phyloP scores from a whole-genome alignment of 2,113 vertebrate species.

The Ranitomeya variabilis region DNA sequence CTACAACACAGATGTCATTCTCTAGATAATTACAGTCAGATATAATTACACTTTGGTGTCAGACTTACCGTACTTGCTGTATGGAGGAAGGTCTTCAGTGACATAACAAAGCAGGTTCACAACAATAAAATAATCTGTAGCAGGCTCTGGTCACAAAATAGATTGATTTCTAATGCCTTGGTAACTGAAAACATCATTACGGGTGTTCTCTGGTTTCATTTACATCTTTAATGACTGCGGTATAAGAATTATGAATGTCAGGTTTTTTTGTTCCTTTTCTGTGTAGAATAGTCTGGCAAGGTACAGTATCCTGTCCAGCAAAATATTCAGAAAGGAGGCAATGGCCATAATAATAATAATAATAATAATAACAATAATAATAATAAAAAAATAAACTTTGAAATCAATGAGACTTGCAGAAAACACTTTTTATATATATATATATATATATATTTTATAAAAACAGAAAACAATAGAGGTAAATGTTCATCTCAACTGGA shows the following conservation, averaged over 20 bases:
- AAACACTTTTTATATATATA: too few relatives aligned
- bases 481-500: too few relatives aligned
- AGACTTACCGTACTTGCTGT: neutral
- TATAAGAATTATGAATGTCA: neutral
- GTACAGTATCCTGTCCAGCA: too few relatives aligned
- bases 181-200: neutral
- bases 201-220: neutral
- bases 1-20: neutral
- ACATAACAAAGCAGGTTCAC: neutral
- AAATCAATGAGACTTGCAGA: too few relatives aligned
- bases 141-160: neutral
- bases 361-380: too few relatives aligned
- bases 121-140: neutral
- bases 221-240: neutral
- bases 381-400: too few relatives aligned
- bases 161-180: neutral
- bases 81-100: neutral
- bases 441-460: too few relatives aligned
- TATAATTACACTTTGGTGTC: slow-evolving; percentile 1
- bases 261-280: neutral
- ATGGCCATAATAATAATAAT: too few relatives aligned
- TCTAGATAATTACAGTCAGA: slow-evolving; percentile 10
- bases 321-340: too few relatives aligned
- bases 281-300: too few relatives aligned
- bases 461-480: too few relatives aligned